phyloP scores from a whole-genome alignment of 2,113 vertebrate genomes.

The Vanacampus margaritifer region DNA sequence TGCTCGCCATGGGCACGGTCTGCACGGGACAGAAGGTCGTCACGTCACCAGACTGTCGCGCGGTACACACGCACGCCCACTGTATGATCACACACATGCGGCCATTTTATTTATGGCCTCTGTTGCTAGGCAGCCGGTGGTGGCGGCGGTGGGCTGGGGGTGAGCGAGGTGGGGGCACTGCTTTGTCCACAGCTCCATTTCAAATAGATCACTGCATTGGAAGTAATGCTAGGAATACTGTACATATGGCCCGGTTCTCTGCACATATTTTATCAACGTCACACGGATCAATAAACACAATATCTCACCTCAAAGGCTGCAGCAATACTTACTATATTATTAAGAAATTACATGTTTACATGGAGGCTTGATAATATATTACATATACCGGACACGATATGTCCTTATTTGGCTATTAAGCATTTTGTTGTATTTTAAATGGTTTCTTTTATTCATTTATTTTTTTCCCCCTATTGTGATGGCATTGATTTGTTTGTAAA shows the following conservation, averaged over 20 bases:
- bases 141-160: slow-evolving; percentile 26
- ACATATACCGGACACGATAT: too few species aligned
- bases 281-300: not conserved
- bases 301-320: too few species aligned
- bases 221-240: not conserved
- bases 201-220: slow-evolving; percentile 17
- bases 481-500: too few species aligned
- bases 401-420: too few species aligned
- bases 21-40: not conserved
- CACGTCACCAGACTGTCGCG: not conserved
- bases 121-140: slow-evolving; percentile 64
- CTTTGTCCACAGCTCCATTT: slow-evolving; percentile 25
- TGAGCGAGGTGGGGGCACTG: slow-evolving; percentile 34
- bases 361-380: too few species aligned
- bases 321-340: too few species aligned
- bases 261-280: not conserved
- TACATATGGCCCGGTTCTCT: not conserved
- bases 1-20: slow-evolving; percentile 85
- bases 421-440: too few species aligned
- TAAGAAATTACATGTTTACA: too few species aligned
- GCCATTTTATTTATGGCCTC: slow-evolving; percentile 60
- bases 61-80: not conserved
- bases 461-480: too few species aligned
- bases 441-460: too few species aligned
- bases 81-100: slow-evolving; percentile 6